Percentiles rank a stretch among this genome's conserved stretches.
These are phyloP conservation scores for Scopus umbretta DNA, from an alignment of 2,113 vertebrate species.

Conservation along the genomic window DNA sequence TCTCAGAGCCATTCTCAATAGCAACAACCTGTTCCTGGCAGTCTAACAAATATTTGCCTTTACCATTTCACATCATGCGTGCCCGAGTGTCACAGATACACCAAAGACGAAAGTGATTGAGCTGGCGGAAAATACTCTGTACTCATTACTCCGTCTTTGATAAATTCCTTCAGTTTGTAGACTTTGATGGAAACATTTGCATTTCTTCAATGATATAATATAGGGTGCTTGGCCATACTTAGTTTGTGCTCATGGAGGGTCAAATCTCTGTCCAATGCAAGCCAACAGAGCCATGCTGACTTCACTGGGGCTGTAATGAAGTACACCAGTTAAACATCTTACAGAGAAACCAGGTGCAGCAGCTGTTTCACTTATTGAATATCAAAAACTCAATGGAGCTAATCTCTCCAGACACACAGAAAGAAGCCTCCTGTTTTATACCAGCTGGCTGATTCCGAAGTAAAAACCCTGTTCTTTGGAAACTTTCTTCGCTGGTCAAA, in stretches of 20 bases:
- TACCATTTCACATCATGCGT: background rate
- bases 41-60: background rate
- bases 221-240: too few relatives aligned
- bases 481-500: background rate
- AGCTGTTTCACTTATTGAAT: background rate
- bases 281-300: background rate
- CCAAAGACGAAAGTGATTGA: background rate
- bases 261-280: background rate
- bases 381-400: background rate
- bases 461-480: background rate
- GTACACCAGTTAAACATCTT: background rate
- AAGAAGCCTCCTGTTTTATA: background rate
- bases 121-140: background rate
- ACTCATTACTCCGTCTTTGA: background rate
- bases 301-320: background rate
- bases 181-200: background rate
- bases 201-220: background rate
- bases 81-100: background rate
- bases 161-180: background rate
- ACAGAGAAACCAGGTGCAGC: background rate
- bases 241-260: background rate
- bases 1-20: background rate
- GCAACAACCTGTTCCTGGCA: background rate
- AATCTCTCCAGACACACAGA: background rate
- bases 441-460: background rate